phyloP scores from a whole-genome alignment of 2,888 invertebrate species.

The Ligdia adustata region DNA sequence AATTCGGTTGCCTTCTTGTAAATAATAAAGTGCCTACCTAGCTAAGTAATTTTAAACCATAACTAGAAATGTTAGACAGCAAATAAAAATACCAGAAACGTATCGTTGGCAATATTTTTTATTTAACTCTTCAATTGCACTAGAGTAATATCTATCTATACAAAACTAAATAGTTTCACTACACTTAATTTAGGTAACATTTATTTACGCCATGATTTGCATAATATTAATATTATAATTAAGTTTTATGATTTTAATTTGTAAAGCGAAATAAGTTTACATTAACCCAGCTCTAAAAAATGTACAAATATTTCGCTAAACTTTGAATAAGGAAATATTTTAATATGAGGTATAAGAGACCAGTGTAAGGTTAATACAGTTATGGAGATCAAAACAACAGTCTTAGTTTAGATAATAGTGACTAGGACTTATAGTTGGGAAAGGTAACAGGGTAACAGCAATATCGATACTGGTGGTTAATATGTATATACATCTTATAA shows the following conservation, averaged over 20 bases:
- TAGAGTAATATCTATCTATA: constrained; percentile 71
- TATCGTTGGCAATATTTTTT: constrained; percentile 69
- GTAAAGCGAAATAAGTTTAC: constrained; percentile 68
- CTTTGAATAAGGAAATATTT: constrained; percentile 9
- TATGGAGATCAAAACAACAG: constrained; percentile 45
- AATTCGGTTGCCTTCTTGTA: too few species aligned
- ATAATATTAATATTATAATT: constrained; percentile 38
- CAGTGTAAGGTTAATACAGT: too few species aligned
- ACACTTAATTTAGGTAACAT: constrained; percentile 64
- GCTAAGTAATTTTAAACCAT: too few species aligned
- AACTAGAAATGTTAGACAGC: too few species aligned
- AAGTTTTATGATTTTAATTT: constrained; percentile 42
- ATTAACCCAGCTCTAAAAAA: constrained; percentile 79
- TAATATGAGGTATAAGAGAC: too few species aligned
- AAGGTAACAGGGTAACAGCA: constrained; percentile 37
- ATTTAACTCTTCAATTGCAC: constrained; percentile 79
- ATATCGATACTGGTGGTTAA: constrained; percentile 65
- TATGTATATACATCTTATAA: constrained; percentile 78
- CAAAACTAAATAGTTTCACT: constrained; percentile 74
- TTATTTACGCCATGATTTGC: constrained; percentile 48
- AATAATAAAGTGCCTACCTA: too few species aligned
- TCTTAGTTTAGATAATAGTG: constrained; percentile 57
- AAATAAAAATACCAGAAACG: too few species aligned
- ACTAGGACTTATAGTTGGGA: constrained; percentile 44
- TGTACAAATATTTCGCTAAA: constrained; percentile 71